Evolutionary conservation across 2,797 vertebrate species (phyloP).

Genomic region (Coluber constrictor): DNA sequence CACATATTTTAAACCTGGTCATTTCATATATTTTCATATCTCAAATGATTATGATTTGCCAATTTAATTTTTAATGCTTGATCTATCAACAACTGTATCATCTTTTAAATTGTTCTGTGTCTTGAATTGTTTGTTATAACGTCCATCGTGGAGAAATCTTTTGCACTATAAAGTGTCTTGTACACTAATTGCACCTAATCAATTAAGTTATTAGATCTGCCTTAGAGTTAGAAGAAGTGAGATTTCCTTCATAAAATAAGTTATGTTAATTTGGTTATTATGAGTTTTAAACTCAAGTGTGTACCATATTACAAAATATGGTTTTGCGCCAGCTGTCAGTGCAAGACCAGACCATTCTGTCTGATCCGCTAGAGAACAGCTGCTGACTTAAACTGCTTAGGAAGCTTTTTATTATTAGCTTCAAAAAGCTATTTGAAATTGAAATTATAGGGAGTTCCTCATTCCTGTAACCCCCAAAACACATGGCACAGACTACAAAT

Average conservation of each 20-base stretch:
- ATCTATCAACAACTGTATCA: not conserved
- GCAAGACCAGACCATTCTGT: not conserved
- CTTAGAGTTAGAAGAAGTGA: not conserved
- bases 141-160: not conserved
- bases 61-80: not conserved
- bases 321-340: slow-evolving; percentile 19
- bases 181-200: not conserved
- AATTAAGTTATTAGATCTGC: not conserved
- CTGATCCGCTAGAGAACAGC: slow-evolving; percentile 13
- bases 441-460: slow-evolving; percentile 46
- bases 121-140: not conserved
- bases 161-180: not conserved
- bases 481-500: slow-evolving; percentile 11
- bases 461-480: slow-evolving; percentile 6
- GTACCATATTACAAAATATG: slow-evolving; percentile 13
- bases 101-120: not conserved
- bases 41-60: not conserved
- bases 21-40: not conserved
- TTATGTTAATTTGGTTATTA: not conserved
- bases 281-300: not conserved
- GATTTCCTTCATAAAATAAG: slow-evolving; percentile 1
- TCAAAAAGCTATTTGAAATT: slow-evolving; percentile 29
- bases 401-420: slow-evolving; percentile 22
- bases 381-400: slow-evolving; percentile 30
- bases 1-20: not conserved